Conservation (phyloP, 2,888 invertebrate species). For the Lasius fuliginosus region DNA sequence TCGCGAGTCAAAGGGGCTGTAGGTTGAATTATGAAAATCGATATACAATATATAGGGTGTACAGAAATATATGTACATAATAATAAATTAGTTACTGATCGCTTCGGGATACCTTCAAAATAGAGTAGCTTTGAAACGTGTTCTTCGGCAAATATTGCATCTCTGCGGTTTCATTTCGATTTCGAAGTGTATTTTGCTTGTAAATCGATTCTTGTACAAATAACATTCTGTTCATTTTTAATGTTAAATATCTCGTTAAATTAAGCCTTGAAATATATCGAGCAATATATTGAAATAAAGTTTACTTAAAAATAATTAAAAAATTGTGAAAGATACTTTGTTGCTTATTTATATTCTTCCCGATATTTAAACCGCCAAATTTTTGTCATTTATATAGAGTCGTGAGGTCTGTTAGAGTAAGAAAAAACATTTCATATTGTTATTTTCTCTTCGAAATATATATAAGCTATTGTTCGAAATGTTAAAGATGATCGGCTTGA, state of each 20-base stretch:
- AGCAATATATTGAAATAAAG: not conserved
- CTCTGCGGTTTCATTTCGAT: not conserved
- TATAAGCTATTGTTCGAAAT: not conserved
- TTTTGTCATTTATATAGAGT: not conserved
- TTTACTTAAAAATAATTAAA: not conserved
- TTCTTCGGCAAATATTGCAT: conserved; percentile 9
- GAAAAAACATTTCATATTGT: not conserved
- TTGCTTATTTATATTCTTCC: not conserved
- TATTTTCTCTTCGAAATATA: not conserved
- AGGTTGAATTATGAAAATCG: conserved; percentile 22
- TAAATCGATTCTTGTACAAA: not conserved
- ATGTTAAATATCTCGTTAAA: not conserved
- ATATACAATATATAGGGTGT: not conserved
- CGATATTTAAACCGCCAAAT: not conserved
- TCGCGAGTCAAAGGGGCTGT: conserved; percentile 17
- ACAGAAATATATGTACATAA: conserved; percentile 8
- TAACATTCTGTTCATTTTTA: not conserved
- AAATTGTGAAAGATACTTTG: not conserved
- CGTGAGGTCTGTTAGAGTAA: not conserved
- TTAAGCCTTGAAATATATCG: not conserved
- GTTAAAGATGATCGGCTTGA: not conserved
- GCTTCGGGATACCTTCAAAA: not conserved
- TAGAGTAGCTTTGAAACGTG: not conserved
- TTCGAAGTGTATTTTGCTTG: not conserved
- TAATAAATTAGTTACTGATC: not conserved